Percentiles rank a stretch among this genome's conserved stretches.
Evolutionary conservation across 1,140 invertebrate genomes (phyloP).

Genomic region (Reticulitermes speratus): DNA sequence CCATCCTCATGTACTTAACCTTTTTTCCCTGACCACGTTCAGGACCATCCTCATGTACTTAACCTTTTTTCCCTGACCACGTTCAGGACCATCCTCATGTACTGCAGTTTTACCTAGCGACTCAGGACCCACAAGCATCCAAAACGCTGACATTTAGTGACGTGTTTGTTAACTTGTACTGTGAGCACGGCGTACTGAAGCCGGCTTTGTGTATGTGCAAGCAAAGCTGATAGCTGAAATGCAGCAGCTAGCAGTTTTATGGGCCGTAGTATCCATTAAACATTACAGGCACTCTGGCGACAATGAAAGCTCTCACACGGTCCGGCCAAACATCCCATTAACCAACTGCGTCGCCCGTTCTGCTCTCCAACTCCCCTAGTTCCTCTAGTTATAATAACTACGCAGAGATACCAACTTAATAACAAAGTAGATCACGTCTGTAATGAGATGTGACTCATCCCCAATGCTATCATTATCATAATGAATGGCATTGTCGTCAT

Average conservation of each 20-base stretch:
- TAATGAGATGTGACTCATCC: background rate
- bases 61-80: no score
- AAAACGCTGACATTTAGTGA: background rate
- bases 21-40: no score
- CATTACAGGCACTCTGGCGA: background rate
- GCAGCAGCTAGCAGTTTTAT: background rate
- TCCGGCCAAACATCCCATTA: background rate
- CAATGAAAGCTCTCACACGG: background rate
- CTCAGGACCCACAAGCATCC: background rate
- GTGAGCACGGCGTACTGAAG: background rate
- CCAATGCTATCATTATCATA: background rate
- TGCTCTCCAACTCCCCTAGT: background rate
- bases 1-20: no score
- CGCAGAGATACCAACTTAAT: background rate
- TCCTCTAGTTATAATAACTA: constrained; percentile 14
- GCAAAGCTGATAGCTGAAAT: constrained; percentile 18
- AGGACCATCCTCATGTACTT: no score
- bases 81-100: no score
- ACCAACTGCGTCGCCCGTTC: background rate
- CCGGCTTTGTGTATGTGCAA: background rate
- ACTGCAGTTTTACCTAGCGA: no score
- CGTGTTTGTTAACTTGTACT: background rate
- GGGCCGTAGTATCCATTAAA: background rate
- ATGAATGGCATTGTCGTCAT: background rate
- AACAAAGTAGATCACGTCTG: background rate